Percentiles rank a stretch among this genome's conserved stretches.
phyloP scores from a whole-genome alignment of 2,888 invertebrate genomes.

The Agapostemon virescens region DNA sequence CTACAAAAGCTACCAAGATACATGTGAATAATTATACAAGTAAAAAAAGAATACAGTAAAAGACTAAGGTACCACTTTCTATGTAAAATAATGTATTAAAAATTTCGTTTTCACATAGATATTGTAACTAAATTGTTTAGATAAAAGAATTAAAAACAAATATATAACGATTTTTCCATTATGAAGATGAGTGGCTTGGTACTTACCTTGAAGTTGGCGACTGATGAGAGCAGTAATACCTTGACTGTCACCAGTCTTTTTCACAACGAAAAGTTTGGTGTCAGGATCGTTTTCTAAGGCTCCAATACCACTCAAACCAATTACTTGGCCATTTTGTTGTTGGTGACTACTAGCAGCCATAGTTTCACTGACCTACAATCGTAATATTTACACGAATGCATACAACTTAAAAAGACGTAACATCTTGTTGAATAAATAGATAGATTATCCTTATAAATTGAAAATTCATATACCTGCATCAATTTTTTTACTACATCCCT shows the following conservation, averaged over 20 bases:
- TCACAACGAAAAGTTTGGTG: slow-evolving; percentile 88
- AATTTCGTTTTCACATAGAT: slow-evolving; percentile 4
- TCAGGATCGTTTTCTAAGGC: slow-evolving; percentile 83
- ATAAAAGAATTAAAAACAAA: slow-evolving; percentile 2
- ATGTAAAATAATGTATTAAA: not conserved
- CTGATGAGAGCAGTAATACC: slow-evolving; percentile 90
- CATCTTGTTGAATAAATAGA: slow-evolving; percentile 8
- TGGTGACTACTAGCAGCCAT: slow-evolving; percentile 88
- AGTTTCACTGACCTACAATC: slow-evolving; percentile 88
- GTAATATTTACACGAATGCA: slow-evolving; percentile 3
- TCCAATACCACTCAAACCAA: slow-evolving; percentile 73
- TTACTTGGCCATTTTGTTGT: slow-evolving; percentile 85
- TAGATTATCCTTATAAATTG: not conserved
- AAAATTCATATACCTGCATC: slow-evolving; percentile 87
- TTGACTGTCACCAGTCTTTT: slow-evolving; percentile 88
- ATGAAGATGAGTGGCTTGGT: slow-evolving; percentile 12
- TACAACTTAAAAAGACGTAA: slow-evolving; percentile 2
- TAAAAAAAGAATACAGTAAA: slow-evolving; percentile 1
- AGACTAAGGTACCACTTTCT: slow-evolving; percentile 1
- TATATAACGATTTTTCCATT: not conserved
- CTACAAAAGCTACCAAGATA: slow-evolving; percentile 14
- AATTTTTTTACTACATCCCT: slow-evolving; percentile 93
- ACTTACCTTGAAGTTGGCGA: slow-evolving; percentile 88
- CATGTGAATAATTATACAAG: slow-evolving; percentile 23
- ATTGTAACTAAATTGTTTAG: not conserved